phyloP scores from a whole-genome alignment of 2,888 invertebrate genomes.

The Buathra laborator region DNA sequence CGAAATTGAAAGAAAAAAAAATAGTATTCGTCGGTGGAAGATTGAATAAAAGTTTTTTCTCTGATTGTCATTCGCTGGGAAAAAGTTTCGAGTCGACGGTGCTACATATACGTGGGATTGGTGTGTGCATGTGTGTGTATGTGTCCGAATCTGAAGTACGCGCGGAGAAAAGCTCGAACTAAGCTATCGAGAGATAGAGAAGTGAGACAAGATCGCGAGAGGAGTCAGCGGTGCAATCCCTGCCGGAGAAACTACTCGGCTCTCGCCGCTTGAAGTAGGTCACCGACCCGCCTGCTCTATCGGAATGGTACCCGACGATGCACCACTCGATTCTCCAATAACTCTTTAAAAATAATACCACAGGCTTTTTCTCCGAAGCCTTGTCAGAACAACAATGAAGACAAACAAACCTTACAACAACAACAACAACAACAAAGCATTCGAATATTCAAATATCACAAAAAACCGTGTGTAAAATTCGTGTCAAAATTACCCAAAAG shows the following conservation, averaged over 20 bases:
- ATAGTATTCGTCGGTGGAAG: not conserved
- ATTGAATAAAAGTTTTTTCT: constrained; percentile 22
- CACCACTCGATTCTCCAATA: constrained; percentile 47
- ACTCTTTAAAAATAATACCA: constrained; percentile 4
- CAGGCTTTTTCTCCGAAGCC: not conserved
- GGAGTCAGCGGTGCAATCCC: constrained; percentile 45
- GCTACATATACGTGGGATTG: not conserved
- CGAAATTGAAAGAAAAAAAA: not conserved
- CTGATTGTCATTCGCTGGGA: constrained; percentile 9
- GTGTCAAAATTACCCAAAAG: not conserved
- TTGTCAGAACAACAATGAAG: not conserved
- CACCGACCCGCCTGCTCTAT: constrained; percentile 62
- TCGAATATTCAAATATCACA: not conserved
- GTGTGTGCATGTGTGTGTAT: not conserved
- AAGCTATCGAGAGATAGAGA: constrained; percentile 33
- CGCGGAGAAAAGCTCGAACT: not conserved
- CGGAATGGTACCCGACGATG: constrained; percentile 48
- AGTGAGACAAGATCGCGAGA: constrained; percentile 44
- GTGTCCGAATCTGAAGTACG: constrained; percentile 24
- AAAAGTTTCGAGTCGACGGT: constrained; percentile 29
- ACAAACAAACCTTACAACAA: not conserved
- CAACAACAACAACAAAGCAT: not conserved
- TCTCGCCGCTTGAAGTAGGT: constrained; percentile 60
- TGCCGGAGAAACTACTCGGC: constrained; percentile 27
- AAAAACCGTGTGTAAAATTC: not conserved